phyloP scores from a whole-genome alignment of 2,888 invertebrate species.

The Eilema depressum region DNA sequence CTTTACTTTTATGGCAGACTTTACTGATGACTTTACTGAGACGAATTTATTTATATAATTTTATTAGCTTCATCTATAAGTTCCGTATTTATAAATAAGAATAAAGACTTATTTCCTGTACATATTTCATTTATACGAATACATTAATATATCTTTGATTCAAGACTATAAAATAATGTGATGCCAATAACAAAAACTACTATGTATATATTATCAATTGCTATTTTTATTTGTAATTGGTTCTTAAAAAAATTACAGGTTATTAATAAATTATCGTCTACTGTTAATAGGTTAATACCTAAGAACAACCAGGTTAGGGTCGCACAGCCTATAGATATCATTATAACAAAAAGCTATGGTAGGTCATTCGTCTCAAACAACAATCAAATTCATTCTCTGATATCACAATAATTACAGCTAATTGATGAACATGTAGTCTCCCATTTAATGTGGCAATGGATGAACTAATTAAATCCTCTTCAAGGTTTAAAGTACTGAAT shows the following conservation, averaged over 20 bases:
- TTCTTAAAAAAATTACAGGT: not conserved
- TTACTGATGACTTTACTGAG: too few relatives aligned
- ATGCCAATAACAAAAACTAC: not conserved
- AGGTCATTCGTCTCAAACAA: slow-evolving; percentile 25
- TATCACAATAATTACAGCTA: slow-evolving; percentile 11
- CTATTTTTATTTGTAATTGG: too few relatives aligned
- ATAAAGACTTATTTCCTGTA: not conserved
- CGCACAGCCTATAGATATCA: not conserved
- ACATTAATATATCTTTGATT: not conserved
- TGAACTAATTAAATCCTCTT: slow-evolving; percentile 20
- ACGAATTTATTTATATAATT: not conserved
- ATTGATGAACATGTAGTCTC: too few relatives aligned
- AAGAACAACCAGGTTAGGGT: not conserved
- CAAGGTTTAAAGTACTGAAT: slow-evolving; percentile 31
- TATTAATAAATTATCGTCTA: not conserved
- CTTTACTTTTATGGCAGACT: too few relatives aligned
- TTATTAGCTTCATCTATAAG: not conserved
- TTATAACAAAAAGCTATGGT: not conserved
- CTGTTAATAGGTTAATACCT: not conserved
- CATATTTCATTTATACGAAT: not conserved
- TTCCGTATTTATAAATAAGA: not conserved
- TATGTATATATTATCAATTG: too few relatives aligned
- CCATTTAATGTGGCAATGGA: too few relatives aligned
- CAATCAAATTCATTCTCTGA: slow-evolving; percentile 9
- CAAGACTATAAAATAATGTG: too few relatives aligned